phyloP scores from a whole-genome alignment of 2,797 vertebrate genomes.

The Gadopsis marmoratus region DNA sequence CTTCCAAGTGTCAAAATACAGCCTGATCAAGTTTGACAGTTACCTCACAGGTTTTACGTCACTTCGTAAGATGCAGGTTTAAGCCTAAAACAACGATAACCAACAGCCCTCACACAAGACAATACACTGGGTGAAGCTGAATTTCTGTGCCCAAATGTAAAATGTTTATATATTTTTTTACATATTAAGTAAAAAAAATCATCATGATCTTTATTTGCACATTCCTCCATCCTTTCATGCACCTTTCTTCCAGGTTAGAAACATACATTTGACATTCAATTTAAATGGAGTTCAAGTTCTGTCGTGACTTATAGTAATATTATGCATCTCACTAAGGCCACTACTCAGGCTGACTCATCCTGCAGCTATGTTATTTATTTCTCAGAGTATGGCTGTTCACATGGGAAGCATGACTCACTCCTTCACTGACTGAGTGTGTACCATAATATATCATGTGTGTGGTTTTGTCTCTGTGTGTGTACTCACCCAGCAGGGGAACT shows the following conservation, averaged over 20 bases:
- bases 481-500: constrained; percentile 96
- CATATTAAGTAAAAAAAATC: neutral
- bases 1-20: constrained; percentile 22
- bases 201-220: neutral
- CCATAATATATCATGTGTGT: neutral
- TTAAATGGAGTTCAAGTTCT: neutral
- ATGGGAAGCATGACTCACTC: constrained; percentile 35
- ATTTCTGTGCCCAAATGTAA: neutral
- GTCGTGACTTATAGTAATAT: neutral
- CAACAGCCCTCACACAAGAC: neutral
- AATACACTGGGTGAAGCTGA: neutral
- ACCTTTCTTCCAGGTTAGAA: neutral
- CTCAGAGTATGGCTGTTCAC: constrained; percentile 20
- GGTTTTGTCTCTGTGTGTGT: neutral
- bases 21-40: constrained; percentile 5
- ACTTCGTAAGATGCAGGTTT: constrained; percentile 3
- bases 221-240: neutral
- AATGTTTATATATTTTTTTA: too few species aligned
- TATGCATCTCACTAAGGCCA: constrained; percentile 5
- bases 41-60: constrained; percentile 31
- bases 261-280: neutral
- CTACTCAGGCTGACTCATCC: constrained; percentile 64
- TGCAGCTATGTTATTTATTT: constrained; percentile 61
- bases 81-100: neutral
- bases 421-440: constrained; percentile 16